These are phyloP conservation scores for Drosophila micromelanica DNA, from an alignment of 1,140 invertebrate species.

Conservation along the genomic window DNA sequence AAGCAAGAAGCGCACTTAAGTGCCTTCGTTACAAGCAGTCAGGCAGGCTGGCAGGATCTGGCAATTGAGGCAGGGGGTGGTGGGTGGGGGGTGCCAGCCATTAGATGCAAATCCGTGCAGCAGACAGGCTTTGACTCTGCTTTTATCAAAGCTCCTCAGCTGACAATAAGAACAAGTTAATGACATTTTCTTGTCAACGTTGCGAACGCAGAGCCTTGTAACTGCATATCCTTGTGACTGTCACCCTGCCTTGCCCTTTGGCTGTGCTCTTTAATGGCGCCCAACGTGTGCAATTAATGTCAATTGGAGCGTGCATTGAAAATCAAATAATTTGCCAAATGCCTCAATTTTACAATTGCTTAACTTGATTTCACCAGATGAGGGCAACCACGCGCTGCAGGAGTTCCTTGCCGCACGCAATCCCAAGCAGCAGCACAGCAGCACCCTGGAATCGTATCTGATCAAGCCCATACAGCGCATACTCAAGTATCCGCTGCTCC, in stretches of 20 bases:
- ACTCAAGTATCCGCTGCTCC: slow-evolving; percentile 97
- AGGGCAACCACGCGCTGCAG: slow-evolving; percentile 97
- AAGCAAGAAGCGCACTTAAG: slow-evolving; percentile 83
- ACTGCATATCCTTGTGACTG: slow-evolving; percentile 60
- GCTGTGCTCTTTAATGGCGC: slow-evolving; percentile 23
- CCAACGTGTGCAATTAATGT: slow-evolving; percentile 74
- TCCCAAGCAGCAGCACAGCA: slow-evolving; percentile 97
- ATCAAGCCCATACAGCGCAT: slow-evolving; percentile 99
- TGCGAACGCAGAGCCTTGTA: slow-evolving; percentile 22
- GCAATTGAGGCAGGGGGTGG: slow-evolving; percentile 1
- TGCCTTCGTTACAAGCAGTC: slow-evolving; percentile 79
- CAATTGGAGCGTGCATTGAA: slow-evolving; percentile 63
- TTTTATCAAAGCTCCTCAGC: slow-evolving; percentile 76
- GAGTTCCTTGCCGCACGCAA: slow-evolving; percentile 97
- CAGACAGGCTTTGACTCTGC: slow-evolving; percentile 74
- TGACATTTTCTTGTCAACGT: slow-evolving; percentile 80
- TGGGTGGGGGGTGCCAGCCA: slow-evolving; percentile 29
- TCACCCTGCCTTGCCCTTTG: background rate
- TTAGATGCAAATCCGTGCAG: slow-evolving; percentile 74
- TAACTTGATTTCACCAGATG: slow-evolving; percentile 87
- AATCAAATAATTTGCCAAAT: slow-evolving; percentile 80
- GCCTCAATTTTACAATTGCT: slow-evolving; percentile 63
- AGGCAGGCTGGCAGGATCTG: slow-evolving; percentile 23
- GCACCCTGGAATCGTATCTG: slow-evolving; percentile 98
- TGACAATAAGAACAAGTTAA: slow-evolving; percentile 82